Evolutionary conservation across 2,797 vertebrate species (phyloP).

Genomic region (Xerus rutilus): DNA sequence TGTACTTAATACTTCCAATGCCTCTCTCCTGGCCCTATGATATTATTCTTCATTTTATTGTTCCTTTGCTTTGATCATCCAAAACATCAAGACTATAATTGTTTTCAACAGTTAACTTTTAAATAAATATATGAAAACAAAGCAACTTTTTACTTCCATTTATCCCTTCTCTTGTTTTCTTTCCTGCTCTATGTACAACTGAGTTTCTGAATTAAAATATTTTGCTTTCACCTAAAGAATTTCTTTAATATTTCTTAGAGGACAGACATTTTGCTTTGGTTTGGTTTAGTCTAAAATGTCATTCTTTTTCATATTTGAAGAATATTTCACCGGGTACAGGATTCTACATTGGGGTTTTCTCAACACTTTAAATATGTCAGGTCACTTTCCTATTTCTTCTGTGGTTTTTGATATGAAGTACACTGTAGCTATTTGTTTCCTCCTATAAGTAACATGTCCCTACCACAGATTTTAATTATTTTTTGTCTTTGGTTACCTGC

Average conservation of each 20-base stretch:
- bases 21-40: neutral
- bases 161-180: neutral
- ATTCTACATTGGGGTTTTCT: neutral
- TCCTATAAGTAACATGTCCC: neutral
- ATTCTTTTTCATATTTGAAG: neutral
- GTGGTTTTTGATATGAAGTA: neutral
- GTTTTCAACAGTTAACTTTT: neutral
- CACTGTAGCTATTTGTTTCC: neutral
- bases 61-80: neutral
- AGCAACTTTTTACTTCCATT: neutral
- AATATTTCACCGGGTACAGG: neutral
- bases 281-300: neutral
- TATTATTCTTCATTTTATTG: neutral
- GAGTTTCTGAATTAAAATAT: conserved; percentile 4
- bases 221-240: neutral
- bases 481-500: neutral
- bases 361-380: neutral
- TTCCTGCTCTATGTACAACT: neutral
- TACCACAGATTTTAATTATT: neutral
- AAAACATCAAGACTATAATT: neutral
- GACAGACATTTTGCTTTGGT: neutral
- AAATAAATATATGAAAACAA: neutral
- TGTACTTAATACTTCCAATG: neutral
- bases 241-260: neutral
- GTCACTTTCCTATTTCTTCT: neutral